Base-by-base conservation (phyloP, 2,888 invertebrate species). In the Dorcus hopei region DNA sequence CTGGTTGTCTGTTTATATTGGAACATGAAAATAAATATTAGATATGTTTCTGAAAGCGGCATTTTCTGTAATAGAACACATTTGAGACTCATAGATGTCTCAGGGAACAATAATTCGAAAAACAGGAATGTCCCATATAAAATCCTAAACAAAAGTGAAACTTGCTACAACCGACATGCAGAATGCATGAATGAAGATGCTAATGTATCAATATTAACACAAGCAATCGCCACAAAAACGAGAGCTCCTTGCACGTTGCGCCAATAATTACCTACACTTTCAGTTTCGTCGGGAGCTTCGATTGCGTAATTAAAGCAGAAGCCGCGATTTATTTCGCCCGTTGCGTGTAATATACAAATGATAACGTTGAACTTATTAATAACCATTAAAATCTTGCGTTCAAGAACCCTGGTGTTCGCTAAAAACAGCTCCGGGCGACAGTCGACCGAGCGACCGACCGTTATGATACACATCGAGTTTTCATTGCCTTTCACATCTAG, bases 401-500 rank as follows among this genome's bases (percentile, higher is more conserved):
- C 51, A 51, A 38, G 51, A 51, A 51, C 51, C 33, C 23, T 9
- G 19, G 19, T 19, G 45, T 45, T 45, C 14, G 45, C 45, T 45
- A 45, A 45, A 45, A 45, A 45, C 9, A 9, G 54, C 45, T 43
- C 33, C 19, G 16, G 19, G 53, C 43, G 45, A 45, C 45, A 45
- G 45, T 45, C 45, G 45, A 45, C 45, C 40, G 23, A 43, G 38
- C 58, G 40, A 42, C 53, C 52, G 26, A 52, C 57, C 57, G 57
- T 57, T 57, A 52, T 57, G 57, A 58, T 58, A 49, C 49, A 55
- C 55, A 49, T 55, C 51, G 45, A 45, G 23, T 57, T 57, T 57
- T 57, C 57, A 52, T 47, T 52, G 49, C 58, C 58, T 58, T 58
- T 58, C 53, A 56, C 56, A 56, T 56, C 51, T 51, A 56, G 42